A percentile compares a stretch with the other conserved stretches of the same genome.
phyloP scores from a whole-genome alignment of 2,888 invertebrate species.

The Hypomecis atomaria region DNA sequence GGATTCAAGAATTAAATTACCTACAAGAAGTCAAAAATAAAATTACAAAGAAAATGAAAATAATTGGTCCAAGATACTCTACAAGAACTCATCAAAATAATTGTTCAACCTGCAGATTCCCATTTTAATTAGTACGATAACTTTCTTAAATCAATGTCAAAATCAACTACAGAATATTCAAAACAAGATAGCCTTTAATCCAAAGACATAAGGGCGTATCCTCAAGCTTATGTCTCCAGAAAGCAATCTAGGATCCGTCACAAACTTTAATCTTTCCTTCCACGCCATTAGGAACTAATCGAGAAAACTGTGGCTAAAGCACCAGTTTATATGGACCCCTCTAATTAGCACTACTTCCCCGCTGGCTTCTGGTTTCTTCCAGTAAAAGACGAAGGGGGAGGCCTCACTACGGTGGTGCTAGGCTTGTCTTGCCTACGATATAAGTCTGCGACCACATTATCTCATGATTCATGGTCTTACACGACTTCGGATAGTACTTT shows the following conservation, averaged over 20 bases:
- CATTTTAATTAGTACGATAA: background rate
- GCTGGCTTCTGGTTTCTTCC: slow-evolving; percentile 32
- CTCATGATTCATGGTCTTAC: slow-evolving; percentile 37
- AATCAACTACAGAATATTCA: background rate
- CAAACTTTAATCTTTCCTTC: slow-evolving; percentile 66
- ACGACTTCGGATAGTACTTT: slow-evolving; percentile 12
- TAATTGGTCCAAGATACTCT: too few relatives aligned
- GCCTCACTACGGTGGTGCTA: slow-evolving; percentile 42
- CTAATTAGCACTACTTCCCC: slow-evolving; percentile 51
- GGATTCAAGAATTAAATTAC: too few relatives aligned
- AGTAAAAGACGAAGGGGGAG: slow-evolving; percentile 35
- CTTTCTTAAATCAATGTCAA: background rate
- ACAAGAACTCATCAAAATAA: too few relatives aligned
- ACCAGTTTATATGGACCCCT: slow-evolving; percentile 54
- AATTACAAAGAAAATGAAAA: too few relatives aligned
- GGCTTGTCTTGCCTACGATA: slow-evolving; percentile 49
- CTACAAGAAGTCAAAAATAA: too few relatives aligned
- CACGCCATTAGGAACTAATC: slow-evolving; percentile 68
- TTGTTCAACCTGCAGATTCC: too few relatives aligned
- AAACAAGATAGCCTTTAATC: slow-evolving; percentile 15
- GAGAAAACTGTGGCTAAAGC: slow-evolving; percentile 58
- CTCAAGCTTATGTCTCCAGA: slow-evolving; percentile 34
- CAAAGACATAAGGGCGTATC: slow-evolving; percentile 1
- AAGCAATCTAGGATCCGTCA: slow-evolving; percentile 49
- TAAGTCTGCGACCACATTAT: slow-evolving; percentile 49